Evolutionary conservation across 2,113 vertebrate genomes (phyloP).

Genomic region (Bufo bufo): DNA sequence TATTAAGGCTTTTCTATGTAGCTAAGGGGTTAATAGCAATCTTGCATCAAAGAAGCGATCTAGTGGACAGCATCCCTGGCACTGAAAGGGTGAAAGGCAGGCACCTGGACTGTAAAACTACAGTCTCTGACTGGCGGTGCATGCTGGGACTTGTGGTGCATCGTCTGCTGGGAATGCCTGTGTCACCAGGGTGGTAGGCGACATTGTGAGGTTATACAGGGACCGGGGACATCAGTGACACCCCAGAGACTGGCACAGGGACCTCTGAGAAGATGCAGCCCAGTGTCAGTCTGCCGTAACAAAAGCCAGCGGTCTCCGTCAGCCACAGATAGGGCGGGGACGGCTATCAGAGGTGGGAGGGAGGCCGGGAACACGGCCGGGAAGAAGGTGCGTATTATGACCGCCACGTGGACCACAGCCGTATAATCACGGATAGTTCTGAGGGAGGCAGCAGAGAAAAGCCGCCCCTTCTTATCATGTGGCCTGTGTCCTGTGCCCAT

Average conservation of each 20-base stretch:
- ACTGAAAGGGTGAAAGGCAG: not conserved
- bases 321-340: slow-evolving; percentile 52
- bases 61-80: not conserved
- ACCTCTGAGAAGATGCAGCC: slow-evolving; percentile 40
- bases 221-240: too few relatives aligned
- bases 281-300: slow-evolving; percentile 42
- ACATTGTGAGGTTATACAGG: too few relatives aligned
- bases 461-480: not conserved
- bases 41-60: not conserved
- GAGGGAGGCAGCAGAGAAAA: not conserved
- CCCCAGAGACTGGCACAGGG: too few relatives aligned
- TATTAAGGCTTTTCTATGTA: not conserved
- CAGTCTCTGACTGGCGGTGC: not conserved
- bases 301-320: slow-evolving; percentile 58
- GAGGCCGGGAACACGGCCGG: slow-evolving; percentile 16
- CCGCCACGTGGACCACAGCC: slow-evolving; percentile 38
- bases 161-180: not conserved
- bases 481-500: too few relatives aligned
- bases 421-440: not conserved
- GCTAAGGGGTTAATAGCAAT: too few relatives aligned
- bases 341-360: slow-evolving; percentile 48
- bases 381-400: slow-evolving; percentile 8
- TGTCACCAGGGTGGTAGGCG: too few relatives aligned
- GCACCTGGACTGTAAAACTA: not conserved
- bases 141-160: slow-evolving; percentile 16